These are phyloP conservation scores for Formica selysi DNA, from an alignment of 1,140 invertebrate species.

Conservation along the genomic window DNA sequence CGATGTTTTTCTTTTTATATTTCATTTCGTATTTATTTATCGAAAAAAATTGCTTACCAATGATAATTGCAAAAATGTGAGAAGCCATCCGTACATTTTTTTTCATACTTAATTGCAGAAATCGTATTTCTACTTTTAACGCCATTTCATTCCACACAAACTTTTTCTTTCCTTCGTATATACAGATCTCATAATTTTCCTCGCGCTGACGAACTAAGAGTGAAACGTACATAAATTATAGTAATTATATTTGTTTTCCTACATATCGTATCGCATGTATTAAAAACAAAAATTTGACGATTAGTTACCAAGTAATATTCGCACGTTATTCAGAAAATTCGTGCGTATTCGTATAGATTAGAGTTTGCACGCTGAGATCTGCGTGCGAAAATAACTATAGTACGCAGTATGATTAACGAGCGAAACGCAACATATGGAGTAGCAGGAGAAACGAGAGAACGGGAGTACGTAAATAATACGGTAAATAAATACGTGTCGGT, in stretches of 20 bases:
- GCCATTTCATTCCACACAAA: neutral
- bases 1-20: neutral
- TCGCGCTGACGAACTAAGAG: neutral
- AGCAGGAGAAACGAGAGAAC: conserved; percentile 34
- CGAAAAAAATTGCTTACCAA: neutral
- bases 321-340: neutral
- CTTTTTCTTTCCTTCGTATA: neutral
- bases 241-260: neutral
- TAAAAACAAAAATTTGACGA: neutral
- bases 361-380: conserved; percentile 36
- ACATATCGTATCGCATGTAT: neutral
- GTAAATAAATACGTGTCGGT: conserved; percentile 60
- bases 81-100: neutral
- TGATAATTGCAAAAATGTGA: neutral
- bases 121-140: neutral
- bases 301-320: neutral
- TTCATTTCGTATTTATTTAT: neutral
- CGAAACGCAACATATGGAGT: conserved; percentile 1
- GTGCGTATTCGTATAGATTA: neutral
- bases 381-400: conserved; percentile 27
- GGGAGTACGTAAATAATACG: conserved; percentile 50
- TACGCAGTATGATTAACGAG: conserved; percentile 42
- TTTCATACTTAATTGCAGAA: neutral
- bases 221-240: neutral
- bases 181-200: neutral